Evolutionary conservation across 2,797 vertebrate genomes (phyloP).

Genomic region (Siniperca obscura): DNA sequence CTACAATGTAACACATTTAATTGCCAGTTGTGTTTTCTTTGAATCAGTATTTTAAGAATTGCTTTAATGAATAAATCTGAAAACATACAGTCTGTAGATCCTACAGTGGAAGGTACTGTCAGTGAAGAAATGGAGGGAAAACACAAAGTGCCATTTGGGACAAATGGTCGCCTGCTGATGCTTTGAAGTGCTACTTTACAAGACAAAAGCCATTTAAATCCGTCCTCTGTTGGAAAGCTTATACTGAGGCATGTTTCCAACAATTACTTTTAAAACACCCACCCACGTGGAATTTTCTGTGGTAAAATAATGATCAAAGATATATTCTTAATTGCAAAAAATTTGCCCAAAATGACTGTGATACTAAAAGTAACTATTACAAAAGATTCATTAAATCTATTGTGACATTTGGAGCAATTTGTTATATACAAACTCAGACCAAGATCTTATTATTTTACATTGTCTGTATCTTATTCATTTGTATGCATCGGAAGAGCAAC

Average conservation of each 20-base stretch:
- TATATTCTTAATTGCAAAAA: not conserved
- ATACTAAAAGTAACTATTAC: not conserved
- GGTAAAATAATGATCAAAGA: not conserved
- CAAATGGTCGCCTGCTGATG: slow-evolving; percentile 79
- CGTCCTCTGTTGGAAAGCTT: slow-evolving; percentile 47
- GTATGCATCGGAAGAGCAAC: not conserved
- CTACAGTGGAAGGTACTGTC: slow-evolving; percentile 36
- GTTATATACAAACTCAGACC: not conserved
- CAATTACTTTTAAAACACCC: slow-evolving; percentile 36
- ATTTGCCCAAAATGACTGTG: not conserved
- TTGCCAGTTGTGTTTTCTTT: slow-evolving; percentile 12
- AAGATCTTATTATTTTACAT: not conserved
- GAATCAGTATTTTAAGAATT: not conserved
- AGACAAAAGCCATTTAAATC: slow-evolving; percentile 78
- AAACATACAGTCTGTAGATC: slow-evolving; percentile 11
- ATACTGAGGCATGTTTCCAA: not conserved
- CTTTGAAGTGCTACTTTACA: slow-evolving; percentile 79
- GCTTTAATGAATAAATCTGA: not conserved
- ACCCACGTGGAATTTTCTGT: slow-evolving; percentile 1
- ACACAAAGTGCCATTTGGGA: slow-evolving; percentile 57
- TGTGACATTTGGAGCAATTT: not conserved
- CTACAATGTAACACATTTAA: not conserved
- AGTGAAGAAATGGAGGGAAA: slow-evolving; percentile 79
- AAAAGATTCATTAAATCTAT: not conserved
- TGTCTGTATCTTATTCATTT: not conserved